A percentile compares a stretch with the other conserved stretches of the same genome.
These are phyloP conservation scores for Hippocampus abdominalis DNA, from an alignment of 2,113 vertebrate species.

Conservation along the genomic window DNA sequence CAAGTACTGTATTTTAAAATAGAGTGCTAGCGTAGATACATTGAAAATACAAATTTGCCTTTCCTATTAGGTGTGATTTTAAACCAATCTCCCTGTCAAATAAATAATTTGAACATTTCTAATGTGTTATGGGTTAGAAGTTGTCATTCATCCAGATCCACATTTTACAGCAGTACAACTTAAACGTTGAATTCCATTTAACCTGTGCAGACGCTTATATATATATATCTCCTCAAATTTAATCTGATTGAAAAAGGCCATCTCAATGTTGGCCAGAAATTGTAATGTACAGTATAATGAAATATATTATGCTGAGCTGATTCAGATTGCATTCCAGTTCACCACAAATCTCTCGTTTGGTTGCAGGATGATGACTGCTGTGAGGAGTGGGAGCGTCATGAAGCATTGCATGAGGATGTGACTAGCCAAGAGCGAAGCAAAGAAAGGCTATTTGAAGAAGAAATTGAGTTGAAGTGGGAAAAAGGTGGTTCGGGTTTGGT, in stretches of 20 bases:
- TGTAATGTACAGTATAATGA: background rate
- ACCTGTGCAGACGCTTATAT: too few relatives aligned
- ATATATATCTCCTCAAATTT: too few relatives aligned
- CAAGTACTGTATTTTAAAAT: too few relatives aligned
- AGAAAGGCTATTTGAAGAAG: conserved; percentile 89
- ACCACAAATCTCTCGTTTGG: conserved; percentile 1
- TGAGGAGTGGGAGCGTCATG: conserved; percentile 96
- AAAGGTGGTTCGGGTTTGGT: conserved; percentile 94
- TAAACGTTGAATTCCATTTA: too few relatives aligned
- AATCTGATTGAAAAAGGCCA: background rate
- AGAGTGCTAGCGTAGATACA: too few relatives aligned
- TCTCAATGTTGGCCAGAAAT: background rate
- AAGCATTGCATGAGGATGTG: conserved; percentile 89
- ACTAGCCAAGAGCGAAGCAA: conserved; percentile 84
- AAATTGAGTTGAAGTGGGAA: conserved; percentile 97
- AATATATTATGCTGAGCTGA: background rate
- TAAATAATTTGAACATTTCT: too few relatives aligned
- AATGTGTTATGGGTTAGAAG: too few relatives aligned
- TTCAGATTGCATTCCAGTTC: background rate
- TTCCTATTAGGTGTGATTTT: too few relatives aligned
- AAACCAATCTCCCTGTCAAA: too few relatives aligned
- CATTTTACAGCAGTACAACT: too few relatives aligned
- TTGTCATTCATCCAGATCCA: too few relatives aligned
- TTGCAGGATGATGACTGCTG: conserved; percentile 80
- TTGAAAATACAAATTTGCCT: too few relatives aligned